Percentiles rank a stretch among this genome's conserved stretches.
phyloP scores from a whole-genome alignment of 2,888 invertebrate genomes.

The Peribatodes rhomboidaria region DNA sequence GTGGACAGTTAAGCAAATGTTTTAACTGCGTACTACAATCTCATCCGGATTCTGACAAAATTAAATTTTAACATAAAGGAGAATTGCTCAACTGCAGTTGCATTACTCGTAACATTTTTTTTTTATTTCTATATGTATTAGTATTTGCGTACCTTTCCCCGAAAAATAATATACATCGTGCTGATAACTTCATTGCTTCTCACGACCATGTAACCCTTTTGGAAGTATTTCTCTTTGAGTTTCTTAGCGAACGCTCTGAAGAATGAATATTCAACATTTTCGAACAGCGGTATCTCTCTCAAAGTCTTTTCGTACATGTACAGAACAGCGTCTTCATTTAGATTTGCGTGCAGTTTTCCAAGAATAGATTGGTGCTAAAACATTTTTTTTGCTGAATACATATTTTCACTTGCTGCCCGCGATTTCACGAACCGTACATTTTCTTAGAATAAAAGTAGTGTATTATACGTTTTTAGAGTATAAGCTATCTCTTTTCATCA shows the following conservation, averaged over 20 bases:
- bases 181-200: constrained; percentile 76
- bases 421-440: too few species aligned
- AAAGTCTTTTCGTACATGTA: constrained; percentile 85
- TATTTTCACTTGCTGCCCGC: too few species aligned
- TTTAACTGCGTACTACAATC: too few species aligned
- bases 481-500: too few species aligned
- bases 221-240: constrained; percentile 75
- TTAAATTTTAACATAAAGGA: too few species aligned
- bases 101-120: too few species aligned
- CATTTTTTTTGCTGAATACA: background rate
- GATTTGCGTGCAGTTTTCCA: constrained; percentile 81
- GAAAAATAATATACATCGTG: constrained; percentile 79
- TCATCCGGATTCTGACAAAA: too few species aligned
- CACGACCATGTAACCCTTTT: constrained; percentile 80
- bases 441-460: too few species aligned
- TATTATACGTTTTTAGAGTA: too few species aligned
- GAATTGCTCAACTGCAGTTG: too few species aligned
- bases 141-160: constrained; percentile 70
- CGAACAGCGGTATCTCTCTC: constrained; percentile 83
- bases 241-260: constrained; percentile 84
- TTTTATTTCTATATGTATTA: too few species aligned
- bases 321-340: constrained; percentile 84
- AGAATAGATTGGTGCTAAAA: constrained; percentile 79
- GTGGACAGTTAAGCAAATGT: too few species aligned
- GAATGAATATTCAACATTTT: constrained; percentile 83